Base-by-base conservation (phyloP, 1,140 invertebrate genomes). In the Drosophila quadrilineata region DNA sequence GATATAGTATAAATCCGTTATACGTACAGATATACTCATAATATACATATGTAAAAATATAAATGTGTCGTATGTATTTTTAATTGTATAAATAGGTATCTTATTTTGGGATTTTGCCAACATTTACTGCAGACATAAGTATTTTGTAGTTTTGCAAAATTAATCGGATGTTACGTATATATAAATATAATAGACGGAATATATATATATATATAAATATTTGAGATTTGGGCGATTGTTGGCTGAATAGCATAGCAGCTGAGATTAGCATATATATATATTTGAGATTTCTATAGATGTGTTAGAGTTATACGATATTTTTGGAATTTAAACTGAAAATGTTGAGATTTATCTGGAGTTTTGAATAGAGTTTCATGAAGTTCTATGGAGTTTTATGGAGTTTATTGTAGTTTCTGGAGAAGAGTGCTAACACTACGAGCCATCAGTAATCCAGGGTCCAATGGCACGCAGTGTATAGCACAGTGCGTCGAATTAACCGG, bases 391-490 rank as follows among this genome's bases (percentile, higher is more conserved):
- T 19, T 57, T 57, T 21, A 8, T 9, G 3, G n/a, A 36, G 38
- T 35, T 31, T 22, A n/a, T 28, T 9, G 6, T 41, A 10, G 16
- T 12, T 22, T 46, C 24, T 12, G 14, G 41, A 22, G 41, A n/a
- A n/a, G n/a, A n/a, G n/a, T n/a, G n/a, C n/a, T n/a, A n/a, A 28
- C 57, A 60, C 36, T 52, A 16, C 8, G 29, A 59, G 45, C 54
- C 71, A 85, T 71, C 80, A 45, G 79, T 85, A 85, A 85, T 85
- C 79, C 79, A 79, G 80, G 79, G 74, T 86, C 79, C 67, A 67
- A 79, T 85, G 75, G 63, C 68, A 62, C 57, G 63, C 77, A 57
- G 36, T 45, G 53, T 41, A 53, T n/a, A n/a, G n/a, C n/a, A 6
- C 53, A 57, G 56, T 54, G 49, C 17, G 50, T 40, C 21, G 17